Evolutionary conservation across 2,113 vertebrate genomes (phyloP).

Genomic region (Corapipo altera): DNA sequence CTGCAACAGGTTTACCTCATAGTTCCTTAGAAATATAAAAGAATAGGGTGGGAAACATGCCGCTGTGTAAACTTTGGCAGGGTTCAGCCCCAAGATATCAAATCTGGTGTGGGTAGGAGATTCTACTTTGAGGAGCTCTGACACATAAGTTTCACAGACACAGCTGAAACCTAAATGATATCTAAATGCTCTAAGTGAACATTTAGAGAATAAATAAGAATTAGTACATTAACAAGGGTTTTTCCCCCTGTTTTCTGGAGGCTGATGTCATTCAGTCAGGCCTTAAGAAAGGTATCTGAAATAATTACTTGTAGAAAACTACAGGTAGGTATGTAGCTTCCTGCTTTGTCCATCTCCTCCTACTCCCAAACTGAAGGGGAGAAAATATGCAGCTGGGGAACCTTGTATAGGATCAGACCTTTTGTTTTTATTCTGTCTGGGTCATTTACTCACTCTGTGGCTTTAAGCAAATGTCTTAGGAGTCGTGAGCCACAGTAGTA

Average conservation of each 20-base stretch:
- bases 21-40: not conserved
- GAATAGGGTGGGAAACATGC: not conserved
- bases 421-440: not conserved
- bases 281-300: not conserved
- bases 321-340: not conserved
- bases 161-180: not conserved
- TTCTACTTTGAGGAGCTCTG: not conserved
- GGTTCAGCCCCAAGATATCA: not conserved
- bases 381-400: not conserved
- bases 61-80: not conserved
- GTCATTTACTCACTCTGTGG: not conserved
- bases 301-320: not conserved
- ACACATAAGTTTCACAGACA: not conserved
- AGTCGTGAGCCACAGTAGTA: not conserved
- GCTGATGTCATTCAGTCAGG: not conserved
- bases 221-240: not conserved
- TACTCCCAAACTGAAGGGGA: rapidly evolving
- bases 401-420: not conserved
- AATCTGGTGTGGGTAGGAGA: not conserved
- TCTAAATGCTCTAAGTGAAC: not conserved
- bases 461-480: not conserved
- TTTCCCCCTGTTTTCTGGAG: not conserved
- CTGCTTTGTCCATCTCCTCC: not conserved
- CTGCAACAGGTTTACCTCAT: not conserved
- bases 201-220: not conserved